Percentiles rank a stretch among this genome's conserved stretches.
Conservation (phyloP, 2,888 invertebrate species). For the Pristionchus entomophagus region DNA sequence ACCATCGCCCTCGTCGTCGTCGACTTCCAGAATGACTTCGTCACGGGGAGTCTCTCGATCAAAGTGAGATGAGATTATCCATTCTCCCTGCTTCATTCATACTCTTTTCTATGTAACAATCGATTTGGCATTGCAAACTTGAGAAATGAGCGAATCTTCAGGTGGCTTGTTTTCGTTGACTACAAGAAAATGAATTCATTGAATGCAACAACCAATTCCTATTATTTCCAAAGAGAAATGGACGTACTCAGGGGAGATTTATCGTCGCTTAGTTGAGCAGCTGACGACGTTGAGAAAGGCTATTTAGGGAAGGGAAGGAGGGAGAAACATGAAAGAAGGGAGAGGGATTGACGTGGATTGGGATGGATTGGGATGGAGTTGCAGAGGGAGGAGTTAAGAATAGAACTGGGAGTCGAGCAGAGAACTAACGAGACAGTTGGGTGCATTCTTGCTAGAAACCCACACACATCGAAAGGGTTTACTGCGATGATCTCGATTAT, state of each 20-base stretch:
- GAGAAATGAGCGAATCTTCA: no score
- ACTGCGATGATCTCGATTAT: no score
- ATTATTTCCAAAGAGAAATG: background rate
- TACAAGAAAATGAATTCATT: background rate
- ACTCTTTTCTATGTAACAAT: no score
- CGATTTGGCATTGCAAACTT: no score
- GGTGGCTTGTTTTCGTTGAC: background rate
- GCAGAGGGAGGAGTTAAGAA: no score
- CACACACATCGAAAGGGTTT: no score
- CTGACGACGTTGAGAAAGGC: background rate
- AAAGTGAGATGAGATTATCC: constrained; percentile 77
- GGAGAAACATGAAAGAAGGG: background rate
- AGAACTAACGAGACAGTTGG: no score
- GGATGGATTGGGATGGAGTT: no score
- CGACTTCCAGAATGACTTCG: constrained; percentile 98
- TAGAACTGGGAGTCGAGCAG: no score
- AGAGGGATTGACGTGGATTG: background rate
- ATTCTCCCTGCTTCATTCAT: no score
- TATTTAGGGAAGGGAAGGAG: background rate
- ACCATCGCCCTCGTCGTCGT: constrained; percentile 87
- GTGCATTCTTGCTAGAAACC: no score
- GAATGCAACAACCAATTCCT: background rate
- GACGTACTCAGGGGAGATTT: background rate
- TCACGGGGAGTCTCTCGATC: constrained; percentile 92
- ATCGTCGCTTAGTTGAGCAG: background rate